phyloP scores from a whole-genome alignment of 2,888 invertebrate species.

The Macaria notata region DNA sequence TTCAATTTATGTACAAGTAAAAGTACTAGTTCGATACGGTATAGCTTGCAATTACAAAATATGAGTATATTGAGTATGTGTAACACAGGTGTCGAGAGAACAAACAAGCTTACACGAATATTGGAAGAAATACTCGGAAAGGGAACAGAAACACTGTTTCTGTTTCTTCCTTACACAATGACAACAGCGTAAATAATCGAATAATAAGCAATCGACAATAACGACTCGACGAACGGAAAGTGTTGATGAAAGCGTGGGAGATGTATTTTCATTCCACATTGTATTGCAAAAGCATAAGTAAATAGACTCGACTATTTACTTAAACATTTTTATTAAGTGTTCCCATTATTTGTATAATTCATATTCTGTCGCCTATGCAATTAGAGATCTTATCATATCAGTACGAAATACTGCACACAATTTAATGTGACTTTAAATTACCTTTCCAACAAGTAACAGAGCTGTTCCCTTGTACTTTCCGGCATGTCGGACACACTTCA shows the following conservation, averaged over 20 bases:
- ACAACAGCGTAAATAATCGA: conserved; percentile 2
- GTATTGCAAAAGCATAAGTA: conserved; percentile 21
- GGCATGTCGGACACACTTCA: conserved; percentile 41
- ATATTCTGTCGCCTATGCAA: no score
- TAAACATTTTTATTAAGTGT: no score
- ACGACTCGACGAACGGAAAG: conserved; percentile 13
- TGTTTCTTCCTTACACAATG: conserved; percentile 21
- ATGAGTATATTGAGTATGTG: no score
- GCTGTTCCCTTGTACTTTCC: conserved; percentile 53
- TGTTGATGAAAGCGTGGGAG: conserved; percentile 32
- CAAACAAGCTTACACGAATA: no score
- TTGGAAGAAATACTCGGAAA: neutral
- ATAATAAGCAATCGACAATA: conserved; percentile 9
- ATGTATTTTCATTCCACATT: conserved; percentile 21
- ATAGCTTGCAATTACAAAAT: no score
- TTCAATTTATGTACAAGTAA: no score
- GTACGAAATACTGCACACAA: no score
- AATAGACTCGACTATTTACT: no score
- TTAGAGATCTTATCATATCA: no score
- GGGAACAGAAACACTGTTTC: conserved; percentile 1
- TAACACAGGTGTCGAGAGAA: no score
- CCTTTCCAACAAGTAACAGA: conserved; percentile 52
- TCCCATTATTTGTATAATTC: no score
- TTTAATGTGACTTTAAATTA: conserved; percentile 27
- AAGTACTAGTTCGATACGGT: no score